Base-by-base conservation (phyloP, 2,113 vertebrate genomes). In the Pelobates fuscus region DNA sequence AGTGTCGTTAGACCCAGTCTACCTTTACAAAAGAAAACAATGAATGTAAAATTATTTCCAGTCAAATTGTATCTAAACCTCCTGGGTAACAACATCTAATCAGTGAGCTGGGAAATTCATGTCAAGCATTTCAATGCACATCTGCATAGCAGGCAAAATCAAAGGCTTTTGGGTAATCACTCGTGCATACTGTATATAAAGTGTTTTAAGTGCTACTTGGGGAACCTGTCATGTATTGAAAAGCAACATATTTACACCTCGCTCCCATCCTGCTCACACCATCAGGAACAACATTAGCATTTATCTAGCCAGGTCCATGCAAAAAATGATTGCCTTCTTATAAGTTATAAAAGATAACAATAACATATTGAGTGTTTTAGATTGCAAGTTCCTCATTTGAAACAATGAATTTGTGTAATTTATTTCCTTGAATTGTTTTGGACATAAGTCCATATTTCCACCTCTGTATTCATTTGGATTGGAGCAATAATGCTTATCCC, bases 61-160 rank as follows among this genome's bases (percentile, higher is more conserved):
- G 59, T 71, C 43, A 63, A 63, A 72, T 49, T 32, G 60, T 54
- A 54, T 63, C 20, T 32, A 52, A 63, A 55, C 25, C 70, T 71
- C 43, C 44, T 63, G 41, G 58, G 58, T 63, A 71, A 71, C 70
- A 71, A 52, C 70, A 84, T 75, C 79, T 82, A 82, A 70, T 82
- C 78, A 72, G 61, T 78, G 64, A 79, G 43, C 76, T 84, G 77
- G 67, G 78, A 80, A 83, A 80, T 71, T 14, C 24, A 66, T 82
- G 52, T 79, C 41, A 67, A 78, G 81, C 71, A 14, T 52, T 62
- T 70, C 72, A 58, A 54, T 78, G 63, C 59, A 81, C 55, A 80
- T 82, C 79, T 82, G 67, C 72, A 82, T 82, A 79, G 76, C 67
- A 76, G 70, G 78, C 66, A 80, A 73, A 79, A 77, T 78, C 79